phyloP scores from a whole-genome alignment of 1,140 invertebrate species.

The Hydropsyche tenuis region DNA sequence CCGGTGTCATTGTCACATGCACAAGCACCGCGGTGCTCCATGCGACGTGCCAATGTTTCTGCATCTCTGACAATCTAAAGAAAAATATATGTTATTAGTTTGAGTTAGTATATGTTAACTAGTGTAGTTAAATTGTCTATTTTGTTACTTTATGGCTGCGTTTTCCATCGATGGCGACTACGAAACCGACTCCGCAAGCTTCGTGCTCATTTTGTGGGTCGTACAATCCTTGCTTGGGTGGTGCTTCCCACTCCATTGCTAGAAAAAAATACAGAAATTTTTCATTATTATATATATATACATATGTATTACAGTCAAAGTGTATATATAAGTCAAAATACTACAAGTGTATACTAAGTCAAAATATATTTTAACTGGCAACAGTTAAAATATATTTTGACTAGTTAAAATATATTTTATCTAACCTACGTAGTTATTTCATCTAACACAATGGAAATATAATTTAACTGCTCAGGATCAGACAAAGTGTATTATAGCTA shows the following conservation, averaged over 20 bases:
- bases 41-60: conserved; percentile 89
- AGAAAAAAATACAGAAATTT: conserved; percentile 2
- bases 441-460: no score
- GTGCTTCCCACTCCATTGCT: conserved; percentile 69
- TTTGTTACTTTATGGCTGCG: conserved; percentile 85
- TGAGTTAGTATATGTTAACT: neutral
- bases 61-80: conserved; percentile 93
- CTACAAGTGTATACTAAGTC: no score
- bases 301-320: no score
- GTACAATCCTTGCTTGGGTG: conserved; percentile 85
- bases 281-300: no score
- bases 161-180: conserved; percentile 96
- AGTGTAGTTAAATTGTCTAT: neutral
- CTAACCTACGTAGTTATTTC: no score
- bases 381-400: no score
- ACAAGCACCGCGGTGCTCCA: conserved; percentile 98
- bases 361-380: no score
- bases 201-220: conserved; percentile 93
- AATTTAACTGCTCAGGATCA: no score
- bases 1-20: conserved; percentile 99
- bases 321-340: no score
- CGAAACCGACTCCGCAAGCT: conserved; percentile 98
- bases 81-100: no score
- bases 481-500: no score
- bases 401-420: no score